Percentiles rank a stretch among this genome's conserved stretches.
phyloP scores from a whole-genome alignment of 2,888 invertebrate species.

The Drosophila antonietae region DNA sequence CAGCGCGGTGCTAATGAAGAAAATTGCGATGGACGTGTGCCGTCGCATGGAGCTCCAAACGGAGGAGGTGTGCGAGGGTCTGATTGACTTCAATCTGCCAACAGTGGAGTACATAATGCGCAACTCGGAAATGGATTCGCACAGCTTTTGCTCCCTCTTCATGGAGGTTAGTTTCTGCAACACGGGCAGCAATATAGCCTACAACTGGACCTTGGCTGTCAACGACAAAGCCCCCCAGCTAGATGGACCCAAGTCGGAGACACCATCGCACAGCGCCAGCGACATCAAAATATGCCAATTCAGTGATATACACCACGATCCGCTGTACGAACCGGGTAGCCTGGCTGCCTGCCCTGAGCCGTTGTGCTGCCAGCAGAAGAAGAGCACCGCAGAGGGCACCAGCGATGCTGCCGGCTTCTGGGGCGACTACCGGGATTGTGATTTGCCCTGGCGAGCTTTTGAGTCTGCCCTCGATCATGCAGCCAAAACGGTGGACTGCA shows the following conservation, averaged over 20 bases:
- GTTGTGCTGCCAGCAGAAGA: slow-evolving; percentile 89
- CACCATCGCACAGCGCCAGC: slow-evolving; percentile 52
- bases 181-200: slow-evolving; percentile 54
- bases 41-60: slow-evolving; percentile 86
- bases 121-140: slow-evolving; percentile 84
- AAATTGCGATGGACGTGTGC: slow-evolving; percentile 86
- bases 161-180: slow-evolving; percentile 77
- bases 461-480: slow-evolving; percentile 88
- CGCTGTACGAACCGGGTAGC: slow-evolving; percentile 88
- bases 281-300: slow-evolving; percentile 81
- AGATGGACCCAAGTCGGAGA: slow-evolving; percentile 69
- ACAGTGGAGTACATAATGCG: slow-evolving; percentile 87
- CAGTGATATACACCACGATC: slow-evolving; percentile 91
- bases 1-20: slow-evolving; percentile 77
- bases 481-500: slow-evolving; percentile 87
- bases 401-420: slow-evolving; percentile 88
- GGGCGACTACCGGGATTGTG: slow-evolving; percentile 93
- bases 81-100: slow-evolving; percentile 87
- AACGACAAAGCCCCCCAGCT: slow-evolving; percentile 40
- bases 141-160: slow-evolving; percentile 83
- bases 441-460: slow-evolving; percentile 89
- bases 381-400: slow-evolving; percentile 56
- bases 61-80: slow-evolving; percentile 87
- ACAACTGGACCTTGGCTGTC: slow-evolving; percentile 76
- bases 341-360: slow-evolving; percentile 91